Conservation (phyloP, 1,140 invertebrate genomes). For the Heliconius hermathena region DNA sequence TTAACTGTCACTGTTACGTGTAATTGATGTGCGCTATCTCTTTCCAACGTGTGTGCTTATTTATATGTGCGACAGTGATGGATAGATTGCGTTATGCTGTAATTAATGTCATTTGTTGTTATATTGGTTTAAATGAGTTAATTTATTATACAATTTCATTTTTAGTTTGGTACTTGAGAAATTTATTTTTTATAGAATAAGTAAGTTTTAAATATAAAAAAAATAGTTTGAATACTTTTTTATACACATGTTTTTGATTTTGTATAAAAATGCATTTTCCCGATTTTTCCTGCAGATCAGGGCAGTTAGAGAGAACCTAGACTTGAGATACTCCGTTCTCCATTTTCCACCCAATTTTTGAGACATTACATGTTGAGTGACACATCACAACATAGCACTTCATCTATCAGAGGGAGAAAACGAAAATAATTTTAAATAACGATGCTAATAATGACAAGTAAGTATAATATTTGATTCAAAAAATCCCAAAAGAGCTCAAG, state of each 20-base stretch:
- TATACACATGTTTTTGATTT: neutral
- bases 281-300: no score
- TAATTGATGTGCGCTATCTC: neutral
- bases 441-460: no score
- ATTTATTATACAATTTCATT: neutral
- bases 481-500: no score
- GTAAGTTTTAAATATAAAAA: neutral
- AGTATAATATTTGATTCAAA: no score
- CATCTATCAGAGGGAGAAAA: no score
- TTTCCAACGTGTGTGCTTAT: neutral
- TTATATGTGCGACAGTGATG: neutral
- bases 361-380: no score
- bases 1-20: neutral
- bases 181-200: neutral
- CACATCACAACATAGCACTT: no score
- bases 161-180: neutral
- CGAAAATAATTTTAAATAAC: no score
- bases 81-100: neutral
- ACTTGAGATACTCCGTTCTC: neutral
- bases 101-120: neutral
- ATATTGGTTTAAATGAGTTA: neutral
- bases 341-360: neutral
- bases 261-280: no score
- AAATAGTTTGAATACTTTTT: neutral
- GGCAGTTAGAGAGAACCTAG: no score